Percentiles rank a stretch among this genome's conserved stretches.
These are phyloP conservation scores for Sarcophaga bullata DNA, from an alignment of 1,140 invertebrate species.

Conservation along the genomic window DNA sequence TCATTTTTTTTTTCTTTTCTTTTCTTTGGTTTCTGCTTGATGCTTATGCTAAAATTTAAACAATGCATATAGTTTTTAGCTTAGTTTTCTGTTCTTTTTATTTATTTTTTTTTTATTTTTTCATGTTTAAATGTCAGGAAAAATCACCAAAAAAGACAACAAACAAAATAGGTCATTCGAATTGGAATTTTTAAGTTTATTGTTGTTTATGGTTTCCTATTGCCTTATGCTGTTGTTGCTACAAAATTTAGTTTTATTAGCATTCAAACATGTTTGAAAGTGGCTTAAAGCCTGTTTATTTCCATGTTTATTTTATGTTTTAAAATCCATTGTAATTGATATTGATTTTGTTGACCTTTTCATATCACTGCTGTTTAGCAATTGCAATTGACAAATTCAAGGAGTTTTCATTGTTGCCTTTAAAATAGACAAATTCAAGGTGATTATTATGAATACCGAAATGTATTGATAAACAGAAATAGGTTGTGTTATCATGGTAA, in stretches of 20 bases:
- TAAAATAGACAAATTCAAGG: background rate
- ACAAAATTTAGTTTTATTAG: background rate
- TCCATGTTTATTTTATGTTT: background rate
- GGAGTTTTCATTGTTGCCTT: background rate
- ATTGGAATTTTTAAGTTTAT: background rate
- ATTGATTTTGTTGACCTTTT: conserved; percentile 22
- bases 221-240: background rate
- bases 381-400: background rate
- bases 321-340: background rate
- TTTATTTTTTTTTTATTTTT: background rate
- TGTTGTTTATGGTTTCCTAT: background rate
- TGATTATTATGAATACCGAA: background rate
- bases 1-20: background rate
- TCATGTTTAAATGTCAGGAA: conserved; percentile 9
- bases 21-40: background rate
- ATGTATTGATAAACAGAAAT: too few species aligned
- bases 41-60: background rate
- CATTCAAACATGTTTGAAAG: conserved; percentile 18
- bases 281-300: conserved; percentile 13
- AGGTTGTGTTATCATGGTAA: too few species aligned
- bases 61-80: background rate
- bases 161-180: conserved; percentile 3
- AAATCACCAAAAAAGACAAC: background rate
- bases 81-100: background rate
- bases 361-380: background rate